Evolutionary conservation across 2,797 vertebrate species (phyloP), one percentile per base, ranked within the genome.

Genomic region (Echeneis naucrates): DNA sequence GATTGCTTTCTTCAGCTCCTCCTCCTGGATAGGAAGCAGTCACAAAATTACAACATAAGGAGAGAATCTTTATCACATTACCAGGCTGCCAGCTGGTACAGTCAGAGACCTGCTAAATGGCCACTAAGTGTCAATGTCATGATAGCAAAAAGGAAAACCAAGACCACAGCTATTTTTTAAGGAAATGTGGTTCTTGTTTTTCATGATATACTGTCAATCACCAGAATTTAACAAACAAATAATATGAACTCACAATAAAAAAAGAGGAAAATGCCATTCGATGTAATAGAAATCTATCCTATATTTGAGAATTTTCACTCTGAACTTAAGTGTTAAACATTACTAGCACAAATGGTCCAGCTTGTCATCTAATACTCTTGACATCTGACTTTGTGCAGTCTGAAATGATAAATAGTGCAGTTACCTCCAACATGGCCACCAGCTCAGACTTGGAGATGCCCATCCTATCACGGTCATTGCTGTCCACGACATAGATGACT

Each of bases 401-500:
- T 4, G 9, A 17, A 6, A 17, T 56, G 2, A 30, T 2, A 33
- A 58, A 5, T 8, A 0, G 19, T 17, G 5, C 1, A 4, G 91
- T 57, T 83, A 98, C 98, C 97, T 99, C 98, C 86, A 99, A 87
- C 98, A 99, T 99, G 55, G 98, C 96, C 75, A 99, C 98, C 68
- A 99, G 94, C 89, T 99, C 98, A 4, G 97, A 98, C 76, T 98
- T 99, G 3, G 98, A 99, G 91, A 99, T 99, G 64, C 97, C 97
- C 94, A 99, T 99, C 83, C 98, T 95, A 92, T 99, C 98, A 26
- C 97, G 92, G 86, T 99, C 98, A 51, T 97, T 99, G 92, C 98
- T 99, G 95, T 99, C 98, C 9, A 99, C 98, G 0, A 99, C 98
- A 2, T 99, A 99, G 85, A 99, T 99, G 59, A 99, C 96, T 0